Evolutionary conservation across 1,140 invertebrate species (phyloP).

Genomic region (Hycleus phaleratus): DNA sequence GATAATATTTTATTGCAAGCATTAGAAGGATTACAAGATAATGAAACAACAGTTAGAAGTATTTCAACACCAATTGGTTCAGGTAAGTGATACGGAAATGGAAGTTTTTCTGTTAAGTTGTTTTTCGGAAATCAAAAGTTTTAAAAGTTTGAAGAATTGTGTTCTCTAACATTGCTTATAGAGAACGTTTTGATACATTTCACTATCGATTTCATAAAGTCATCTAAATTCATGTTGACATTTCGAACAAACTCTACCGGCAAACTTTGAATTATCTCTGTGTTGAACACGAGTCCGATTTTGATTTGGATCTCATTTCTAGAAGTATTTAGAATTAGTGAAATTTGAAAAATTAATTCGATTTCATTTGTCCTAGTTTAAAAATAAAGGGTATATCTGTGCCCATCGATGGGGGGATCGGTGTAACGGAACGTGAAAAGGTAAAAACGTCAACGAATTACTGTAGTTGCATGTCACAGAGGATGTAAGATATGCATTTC

Average conservation of each 20-base stretch:
- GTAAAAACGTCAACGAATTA: not conserved
- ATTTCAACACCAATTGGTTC: slow-evolving; percentile 33
- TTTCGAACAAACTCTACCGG: too few relatives aligned
- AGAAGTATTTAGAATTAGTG: not conserved
- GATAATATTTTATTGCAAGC: slow-evolving; percentile 29
- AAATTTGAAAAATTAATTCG: too few relatives aligned
- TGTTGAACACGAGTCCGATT: not conserved
- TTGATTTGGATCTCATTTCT: not conserved
- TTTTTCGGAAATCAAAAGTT: too few relatives aligned
- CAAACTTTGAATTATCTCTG: too few relatives aligned
- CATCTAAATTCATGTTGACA: too few relatives aligned
- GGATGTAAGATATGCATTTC: slow-evolving; percentile 18
- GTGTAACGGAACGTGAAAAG: not conserved
- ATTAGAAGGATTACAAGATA: slow-evolving; percentile 30
- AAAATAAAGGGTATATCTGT: too few relatives aligned
- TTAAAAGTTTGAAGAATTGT: too few relatives aligned
- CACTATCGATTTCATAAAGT: too few relatives aligned
- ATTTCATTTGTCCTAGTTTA: too few relatives aligned
- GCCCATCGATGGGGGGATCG: too few relatives aligned
- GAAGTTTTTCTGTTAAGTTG: not conserved
- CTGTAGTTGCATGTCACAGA: slow-evolving; percentile 9
- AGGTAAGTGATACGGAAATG: slow-evolving; percentile 22
- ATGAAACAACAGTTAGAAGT: slow-evolving; percentile 15
- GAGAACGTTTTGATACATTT: too few relatives aligned
- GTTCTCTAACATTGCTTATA: too few relatives aligned